Conservation (phyloP, 2,888 invertebrate genomes). For the Branchinecta sandiegonensis region DNA sequence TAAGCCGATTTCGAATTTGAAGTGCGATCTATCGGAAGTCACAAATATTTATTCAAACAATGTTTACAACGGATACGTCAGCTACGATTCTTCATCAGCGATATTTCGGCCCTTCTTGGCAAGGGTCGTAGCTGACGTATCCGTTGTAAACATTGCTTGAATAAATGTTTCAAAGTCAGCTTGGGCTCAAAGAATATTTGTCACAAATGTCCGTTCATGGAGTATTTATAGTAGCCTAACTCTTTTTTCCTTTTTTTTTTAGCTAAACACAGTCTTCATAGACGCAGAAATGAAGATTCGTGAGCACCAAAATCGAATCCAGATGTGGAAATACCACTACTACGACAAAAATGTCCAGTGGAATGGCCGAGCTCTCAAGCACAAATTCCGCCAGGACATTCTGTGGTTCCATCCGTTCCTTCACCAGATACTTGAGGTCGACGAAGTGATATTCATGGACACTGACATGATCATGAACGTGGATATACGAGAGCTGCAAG, state of each 20-base stretch:
- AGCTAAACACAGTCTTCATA: neutral
- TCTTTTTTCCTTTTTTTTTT: neutral
- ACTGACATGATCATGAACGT: neutral
- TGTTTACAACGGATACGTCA: too few species aligned
- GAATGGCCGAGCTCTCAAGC: neutral
- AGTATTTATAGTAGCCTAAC: too few species aligned
- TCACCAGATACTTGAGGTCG: neutral
- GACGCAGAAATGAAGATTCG: neutral
- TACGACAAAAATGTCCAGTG: neutral
- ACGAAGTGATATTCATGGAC: conserved; percentile 5
- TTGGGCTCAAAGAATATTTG: too few species aligned
- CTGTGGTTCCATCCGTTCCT: neutral
- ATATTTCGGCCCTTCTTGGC: too few species aligned
- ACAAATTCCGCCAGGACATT: conserved; percentile 5
- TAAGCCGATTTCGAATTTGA: too few species aligned
- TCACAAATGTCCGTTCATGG: too few species aligned
- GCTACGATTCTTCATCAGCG: too few species aligned
- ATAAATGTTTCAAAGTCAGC: too few species aligned
- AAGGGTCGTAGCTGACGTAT: too few species aligned
- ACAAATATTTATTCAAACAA: too few species aligned
- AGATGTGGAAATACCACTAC: neutral
- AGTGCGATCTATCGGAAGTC: too few species aligned
- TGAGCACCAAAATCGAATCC: neutral
- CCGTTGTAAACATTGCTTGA: too few species aligned
- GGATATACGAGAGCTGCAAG: neutral